Base-by-base conservation (phyloP, 2,797 vertebrate genomes). In the Kryptopterus vitreolus region DNA sequence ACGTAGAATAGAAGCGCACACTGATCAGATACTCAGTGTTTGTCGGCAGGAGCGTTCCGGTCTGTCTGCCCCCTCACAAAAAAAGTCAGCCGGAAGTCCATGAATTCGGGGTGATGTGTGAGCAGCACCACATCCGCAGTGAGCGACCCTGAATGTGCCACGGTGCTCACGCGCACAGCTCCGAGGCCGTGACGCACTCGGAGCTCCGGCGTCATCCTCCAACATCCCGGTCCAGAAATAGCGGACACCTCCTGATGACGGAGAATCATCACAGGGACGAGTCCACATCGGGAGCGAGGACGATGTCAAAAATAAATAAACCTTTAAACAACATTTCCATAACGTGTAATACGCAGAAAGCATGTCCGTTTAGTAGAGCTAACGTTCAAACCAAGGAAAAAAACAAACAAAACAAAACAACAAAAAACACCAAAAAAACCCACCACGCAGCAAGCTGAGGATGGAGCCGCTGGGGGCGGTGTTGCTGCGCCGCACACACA, bases 101-200 rank as follows among this genome's bases (percentile, higher is more conserved):
- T 80, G 59, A 24, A 81, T 80, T 87, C 87, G 18, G 53, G 29
- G 77, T 90, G 83, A 87, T 89, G 85, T 48, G 65, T 83, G 24
- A 12, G 46, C 15, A 48, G 57, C 38, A 29, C 12, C 57, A 75
- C 46, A 68, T 78, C 70, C 82, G 31, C 46, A 22, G 31, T 63
- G 24, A 57, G 3, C 26, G 59, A 22, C 31, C 31, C 55, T 61
- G 65, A 52, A 68, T 20, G 46, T 62, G 22, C 68, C 22, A n/a
- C 35, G 13, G 38, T 81, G 59, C 43, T 24, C 71, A 86, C 89
- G 87, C 91, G 90, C 90, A 91, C 88, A 79, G 62, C 31, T 53
- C 63, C 38, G 38, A 79, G 86, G 38, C 79, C 69, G 7, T 92
- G 91, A 93, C 92, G 91, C 91, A 89, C 66, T 76, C 55, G 87